Conservation (phyloP, 2,888 invertebrate genomes). For the Pandemis cinnamomeana region DNA sequence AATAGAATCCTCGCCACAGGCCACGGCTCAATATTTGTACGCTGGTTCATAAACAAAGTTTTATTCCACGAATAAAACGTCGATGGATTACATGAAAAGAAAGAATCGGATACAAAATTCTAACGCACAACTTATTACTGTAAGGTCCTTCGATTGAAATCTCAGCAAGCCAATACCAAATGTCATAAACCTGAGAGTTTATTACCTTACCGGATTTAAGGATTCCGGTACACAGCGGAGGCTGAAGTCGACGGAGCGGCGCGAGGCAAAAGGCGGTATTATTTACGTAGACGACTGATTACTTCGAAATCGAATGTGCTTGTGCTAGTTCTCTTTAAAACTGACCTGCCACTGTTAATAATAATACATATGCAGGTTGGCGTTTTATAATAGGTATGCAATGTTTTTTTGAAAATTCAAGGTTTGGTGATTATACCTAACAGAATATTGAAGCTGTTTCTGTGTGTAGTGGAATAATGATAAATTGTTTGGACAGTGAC, state of each 20-base stretch:
- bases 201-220: slow-evolving; percentile 27
- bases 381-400: too few species aligned
- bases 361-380: too few species aligned
- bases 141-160: slow-evolving; percentile 29
- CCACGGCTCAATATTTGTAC: slow-evolving; percentile 17
- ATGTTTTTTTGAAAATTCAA: too few species aligned
- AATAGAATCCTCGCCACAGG: slow-evolving; percentile 27
- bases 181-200: slow-evolving; percentile 29
- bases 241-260: slow-evolving; percentile 12
- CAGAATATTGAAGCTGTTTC: too few species aligned
- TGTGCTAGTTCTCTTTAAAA: not conserved
- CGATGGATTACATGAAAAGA: not conserved
- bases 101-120: not conserved
- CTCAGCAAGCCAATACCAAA: slow-evolving; percentile 27
- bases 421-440: too few species aligned
- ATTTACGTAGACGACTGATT: not conserved
- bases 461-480: too few species aligned
- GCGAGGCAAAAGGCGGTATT: not conserved
- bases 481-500: too few species aligned
- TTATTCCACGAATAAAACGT: not conserved
- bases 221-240: slow-evolving; percentile 17
- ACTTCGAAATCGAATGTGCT: not conserved
- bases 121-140: not conserved
- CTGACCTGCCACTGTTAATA: not conserved
- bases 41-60: slow-evolving; percentile 5